phyloP scores from a whole-genome alignment of 2,888 invertebrate species.

The Auanema freiburgensis region DNA sequence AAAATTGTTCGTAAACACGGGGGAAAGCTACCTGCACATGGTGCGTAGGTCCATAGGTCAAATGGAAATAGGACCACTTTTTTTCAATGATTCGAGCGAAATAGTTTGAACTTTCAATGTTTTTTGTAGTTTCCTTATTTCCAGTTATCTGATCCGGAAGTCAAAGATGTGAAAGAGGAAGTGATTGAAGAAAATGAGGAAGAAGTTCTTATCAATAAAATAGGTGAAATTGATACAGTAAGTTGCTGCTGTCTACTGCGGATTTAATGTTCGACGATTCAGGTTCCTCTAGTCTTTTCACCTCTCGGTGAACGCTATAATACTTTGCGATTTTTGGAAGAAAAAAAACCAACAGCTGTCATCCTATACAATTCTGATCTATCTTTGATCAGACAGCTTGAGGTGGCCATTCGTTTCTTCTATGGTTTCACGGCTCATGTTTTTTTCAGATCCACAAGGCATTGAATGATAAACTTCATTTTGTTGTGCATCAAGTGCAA shows the following conservation, averaged over 20 bases:
- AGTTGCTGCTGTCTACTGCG: not conserved
- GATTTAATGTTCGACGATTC: too few species aligned
- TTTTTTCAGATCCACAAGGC: constrained; percentile 16
- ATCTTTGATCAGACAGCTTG: constrained; percentile 84
- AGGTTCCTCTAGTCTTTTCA: constrained; percentile 30
- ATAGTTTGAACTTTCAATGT: not conserved
- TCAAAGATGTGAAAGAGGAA: constrained; percentile 19
- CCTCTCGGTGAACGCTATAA: constrained; percentile 70
- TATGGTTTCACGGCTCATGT: not conserved
- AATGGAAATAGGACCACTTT: constrained; percentile 11
- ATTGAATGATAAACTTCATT: constrained; percentile 8
- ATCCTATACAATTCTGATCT: constrained; percentile 88
- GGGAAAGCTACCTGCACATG: not conserved
- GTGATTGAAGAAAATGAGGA: constrained; percentile 7
- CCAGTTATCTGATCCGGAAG: constrained; percentile 7
- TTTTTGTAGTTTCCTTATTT: constrained; percentile 6
- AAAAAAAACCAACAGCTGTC: constrained; percentile 77
- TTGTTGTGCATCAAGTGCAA: constrained; percentile 79
- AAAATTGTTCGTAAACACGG: constrained; percentile 2
- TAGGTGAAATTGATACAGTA: constrained; percentile 21
- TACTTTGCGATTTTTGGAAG: constrained; percentile 54
- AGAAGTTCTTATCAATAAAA: constrained; percentile 18
- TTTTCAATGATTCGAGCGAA: too few species aligned
- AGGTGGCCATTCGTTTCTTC: constrained; percentile 70
- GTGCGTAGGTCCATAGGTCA: constrained; percentile 22